These are phyloP conservation scores for Ovis canadensis DNA, from an alignment of 2,113 vertebrate species.

Conservation along the genomic window DNA sequence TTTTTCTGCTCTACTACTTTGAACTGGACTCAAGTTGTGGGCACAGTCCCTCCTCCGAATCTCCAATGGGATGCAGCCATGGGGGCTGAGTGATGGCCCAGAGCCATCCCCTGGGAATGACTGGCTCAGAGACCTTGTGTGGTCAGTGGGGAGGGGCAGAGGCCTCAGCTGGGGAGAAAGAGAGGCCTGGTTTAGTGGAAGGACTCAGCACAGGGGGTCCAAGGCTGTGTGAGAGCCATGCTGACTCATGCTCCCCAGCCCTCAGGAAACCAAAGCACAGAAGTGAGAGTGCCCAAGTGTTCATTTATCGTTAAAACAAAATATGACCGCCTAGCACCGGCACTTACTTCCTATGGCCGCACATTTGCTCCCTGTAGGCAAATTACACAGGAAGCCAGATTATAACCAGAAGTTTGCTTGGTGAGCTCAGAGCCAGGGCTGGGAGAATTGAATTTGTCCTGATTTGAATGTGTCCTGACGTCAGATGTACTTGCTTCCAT, in stretches of 20 bases:
- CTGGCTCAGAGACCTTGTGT: not conserved
- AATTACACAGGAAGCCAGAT: not conserved
- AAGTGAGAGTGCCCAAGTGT: not conserved
- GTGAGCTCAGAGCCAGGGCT: not conserved
- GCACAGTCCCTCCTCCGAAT: not conserved
- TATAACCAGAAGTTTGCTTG: not conserved
- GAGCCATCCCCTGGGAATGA: not conserved
- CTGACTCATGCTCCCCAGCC: not conserved
- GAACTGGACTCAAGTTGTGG: not conserved
- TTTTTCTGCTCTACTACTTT: not conserved
- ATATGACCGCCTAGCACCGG: not conserved
- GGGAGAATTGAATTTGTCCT: not conserved
- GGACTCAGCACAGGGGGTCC: rapidly evolving
- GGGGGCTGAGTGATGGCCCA: not conserved
- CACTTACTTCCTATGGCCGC: not conserved
- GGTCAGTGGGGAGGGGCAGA: not conserved
- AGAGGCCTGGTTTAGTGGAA: not conserved
- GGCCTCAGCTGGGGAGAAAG: not conserved
- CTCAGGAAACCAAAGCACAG: not conserved
- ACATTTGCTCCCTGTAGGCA: not conserved
- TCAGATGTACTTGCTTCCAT: not conserved
- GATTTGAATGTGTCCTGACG: not conserved
- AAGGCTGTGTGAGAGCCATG: not conserved
- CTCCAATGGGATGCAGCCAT: not conserved
- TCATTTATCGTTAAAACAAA: not conserved